Evolutionary conservation across 2,888 invertebrate species (phyloP), one percentile per base, ranked within the genome.

Genomic region (Tinea trinotella): DNA sequence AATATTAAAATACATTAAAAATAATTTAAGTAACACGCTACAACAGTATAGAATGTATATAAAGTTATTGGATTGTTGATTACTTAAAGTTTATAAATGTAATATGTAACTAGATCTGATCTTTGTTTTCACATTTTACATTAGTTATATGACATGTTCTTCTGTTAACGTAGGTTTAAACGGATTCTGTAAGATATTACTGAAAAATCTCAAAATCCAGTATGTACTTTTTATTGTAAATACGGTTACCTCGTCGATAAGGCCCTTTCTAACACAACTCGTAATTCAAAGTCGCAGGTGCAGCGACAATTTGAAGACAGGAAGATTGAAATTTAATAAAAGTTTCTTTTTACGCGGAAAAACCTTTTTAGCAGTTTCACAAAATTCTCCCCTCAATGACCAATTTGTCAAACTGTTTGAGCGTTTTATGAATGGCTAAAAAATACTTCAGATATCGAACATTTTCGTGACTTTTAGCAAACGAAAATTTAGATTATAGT

Each of bases 281-380:
- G 74, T 82, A 75, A 78, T 67, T 74, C 76, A 74, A 75, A 66
- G 36, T 66, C 64, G 62, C 80, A 80, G 79, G 82, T 81, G 79
- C 62, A 64, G 66, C 67, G 71, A 68, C 74, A 70, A 74, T 73
- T 66, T 67, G 65, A 70, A 70, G 72, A 71, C 71, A 71, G 67
- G 70, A 68, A 67, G 68, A 70, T 72, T 65, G 70, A 72, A 73
- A 76, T 80, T 76, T 76, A 76, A 79, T 79, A 80, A 78, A 80
- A 77, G 65, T 68, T 67, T 63, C 46, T 18, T 40, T 6, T 30
- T 12, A 12, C 24, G 24, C 24, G 24, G 10, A 46, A 17, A 4
- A 3, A 18, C 48, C n/a, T 50, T 50, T 50, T 50, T 24, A 19
- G 15, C 18, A 18, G 48, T 50, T 50, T 52, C 18, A 17, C 13